Base-by-base conservation (phyloP, 1,140 invertebrate genomes). In the Apis laboriosa region DNA sequence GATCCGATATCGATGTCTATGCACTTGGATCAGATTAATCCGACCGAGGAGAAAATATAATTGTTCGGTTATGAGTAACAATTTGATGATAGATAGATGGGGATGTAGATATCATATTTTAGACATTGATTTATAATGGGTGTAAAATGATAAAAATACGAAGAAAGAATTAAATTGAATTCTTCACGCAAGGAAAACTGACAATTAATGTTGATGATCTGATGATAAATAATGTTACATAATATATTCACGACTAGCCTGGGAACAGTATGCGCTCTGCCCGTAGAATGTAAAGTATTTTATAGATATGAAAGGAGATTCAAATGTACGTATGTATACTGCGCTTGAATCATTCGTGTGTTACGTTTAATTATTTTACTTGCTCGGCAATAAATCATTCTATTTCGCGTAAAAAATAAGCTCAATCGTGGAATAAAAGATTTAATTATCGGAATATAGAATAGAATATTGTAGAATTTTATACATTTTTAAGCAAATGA, bases 151-250 rank as follows among this genome's bases (percentile, higher is more conserved):
- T 15, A 24, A 68, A 43, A 68, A 68, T n/a, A 9, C 4, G 13
- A 70, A 24, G n/a, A 68, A 49, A 49, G 12, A 34, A 58, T 12
- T 21, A 19, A 73, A 58, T 56, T 9, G 49, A 55, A 72, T 15
- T 5, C 49, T 58, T 58, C 12, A 28, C 55, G 55, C 24, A 17
- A 58, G 9, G 19, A 56, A 73, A 73, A 58, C 19, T 73, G 71
- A 73, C 55, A 73, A 58, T 73, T 73, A 73, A 73, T 53, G 53
- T 19, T 58, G 28, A 73, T 43, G 19, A 43, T 43, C 24, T n/a
- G 21, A 21, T 43, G 71, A 73, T 73, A 56, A 34, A 58, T 43
- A 43, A 43, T 58, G 19, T 72, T 72, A 34, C 17, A 12, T 28
- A 71, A 71, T 28, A 0, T 43, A 28, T 4, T 9, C 51, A 28